These are phyloP conservation scores for Eudemis profundana DNA, from an alignment of 2,888 invertebrate genomes.

Conservation along the genomic window DNA sequence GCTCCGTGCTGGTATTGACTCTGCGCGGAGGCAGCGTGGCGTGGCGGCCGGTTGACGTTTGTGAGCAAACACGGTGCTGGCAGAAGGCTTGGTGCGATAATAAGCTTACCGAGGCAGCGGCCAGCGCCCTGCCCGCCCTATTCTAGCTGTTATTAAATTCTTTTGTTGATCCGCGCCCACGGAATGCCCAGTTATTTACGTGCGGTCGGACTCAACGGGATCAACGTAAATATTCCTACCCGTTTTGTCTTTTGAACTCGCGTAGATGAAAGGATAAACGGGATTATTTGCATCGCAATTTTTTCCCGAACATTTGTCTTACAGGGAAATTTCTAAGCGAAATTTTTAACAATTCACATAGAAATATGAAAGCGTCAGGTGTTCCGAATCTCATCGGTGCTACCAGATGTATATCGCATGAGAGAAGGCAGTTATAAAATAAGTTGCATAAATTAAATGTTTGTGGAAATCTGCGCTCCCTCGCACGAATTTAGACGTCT, in stretches of 20 bases:
- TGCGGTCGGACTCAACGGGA: conserved; percentile 68
- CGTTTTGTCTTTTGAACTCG: conserved; percentile 70
- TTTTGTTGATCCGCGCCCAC: conserved; percentile 71
- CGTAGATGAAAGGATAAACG: conserved; percentile 62
- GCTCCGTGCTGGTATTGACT: conserved; percentile 74
- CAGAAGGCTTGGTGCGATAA: conserved; percentile 70
- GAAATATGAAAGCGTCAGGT: conserved; percentile 68
- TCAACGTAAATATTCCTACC: conserved; percentile 71
- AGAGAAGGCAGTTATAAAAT: conserved; percentile 68
- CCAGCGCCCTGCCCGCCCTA: conserved; percentile 62
- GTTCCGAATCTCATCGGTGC: conserved; percentile 58
- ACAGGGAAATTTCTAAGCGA: conserved; percentile 46
- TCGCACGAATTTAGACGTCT: conserved; percentile 66
- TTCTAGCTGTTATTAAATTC: conserved; percentile 79
- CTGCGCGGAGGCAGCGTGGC: conserved; percentile 59
- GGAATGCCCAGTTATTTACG: conserved; percentile 77
- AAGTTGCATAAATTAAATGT: conserved; percentile 70
- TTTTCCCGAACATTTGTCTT: conserved; percentile 49
- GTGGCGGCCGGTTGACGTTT: conserved; percentile 72
- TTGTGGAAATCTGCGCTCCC: conserved; percentile 63
- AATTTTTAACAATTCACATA: conserved; percentile 61
- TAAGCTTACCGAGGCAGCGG: conserved; percentile 77
- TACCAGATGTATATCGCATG: conserved; percentile 54
- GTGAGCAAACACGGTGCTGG: conserved; percentile 78
- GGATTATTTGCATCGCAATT: conserved; percentile 66